Evolutionary conservation across 2,113 vertebrate species (phyloP), one percentile per base, ranked within the genome.

Genomic region (Hoplias malabaricus): DNA sequence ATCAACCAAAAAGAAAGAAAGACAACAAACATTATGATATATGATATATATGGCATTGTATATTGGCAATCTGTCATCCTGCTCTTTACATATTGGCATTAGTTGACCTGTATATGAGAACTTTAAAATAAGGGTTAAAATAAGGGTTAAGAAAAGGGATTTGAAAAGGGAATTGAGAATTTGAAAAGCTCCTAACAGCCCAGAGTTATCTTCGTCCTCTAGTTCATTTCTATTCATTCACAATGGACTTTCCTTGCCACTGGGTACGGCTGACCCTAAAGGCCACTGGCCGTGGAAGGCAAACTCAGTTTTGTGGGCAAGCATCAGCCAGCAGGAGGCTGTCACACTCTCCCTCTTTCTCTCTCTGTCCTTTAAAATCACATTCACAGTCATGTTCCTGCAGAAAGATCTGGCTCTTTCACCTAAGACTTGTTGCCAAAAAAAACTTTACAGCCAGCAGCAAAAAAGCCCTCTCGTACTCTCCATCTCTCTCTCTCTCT

Each of bases 391-490:
- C 0, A 6, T 2, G 4, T 50, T 48, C 59, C n/a, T 33, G 27
- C 42, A 25, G 29, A 53, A 66, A 50, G 9, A 1, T 9, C 48
- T 3, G 9, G 33, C 31, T 63, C 38, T 16, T 43, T 46, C 56
- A 43, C 65, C 67, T 48, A 21, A 79, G 21, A 12, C 29, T 77
- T 67, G 57, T 42, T n/a, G 12, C 59, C 74, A 74, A 40, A 25
- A 34, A 40, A 54, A 40, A 54, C 67, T 59, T 68, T 74, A 73
- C 43, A 16, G 69, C 40, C 21, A 48, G 27, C 42, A 31, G 21
- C 68, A 72, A 23, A 68, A 68, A 80, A 70, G 65, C 21, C 57
- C 43, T 33, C 68, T 50, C 42, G 10, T 7, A 7, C 14, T 16
- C 68, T 38, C 19, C n/a, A n/a, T n/a, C 19, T 19, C 36, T 69